Conservation (phyloP, 2,113 vertebrate species). For the Xerus inauris region DNA sequence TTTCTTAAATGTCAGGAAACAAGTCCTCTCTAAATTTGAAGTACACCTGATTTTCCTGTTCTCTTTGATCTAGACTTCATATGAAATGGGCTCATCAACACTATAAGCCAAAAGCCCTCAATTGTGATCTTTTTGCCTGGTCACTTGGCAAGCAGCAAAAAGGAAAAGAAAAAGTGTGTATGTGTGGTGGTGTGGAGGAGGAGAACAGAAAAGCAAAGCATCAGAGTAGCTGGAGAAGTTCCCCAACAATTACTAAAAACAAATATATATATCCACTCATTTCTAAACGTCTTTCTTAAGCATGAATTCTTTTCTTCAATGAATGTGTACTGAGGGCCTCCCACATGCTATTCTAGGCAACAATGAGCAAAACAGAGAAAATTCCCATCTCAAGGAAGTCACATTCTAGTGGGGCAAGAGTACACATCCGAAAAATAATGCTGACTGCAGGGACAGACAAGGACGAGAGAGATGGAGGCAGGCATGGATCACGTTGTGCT, state of each 20-base stretch:
- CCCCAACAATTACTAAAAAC: background rate
- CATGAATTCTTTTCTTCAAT: background rate
- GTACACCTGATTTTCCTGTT: background rate
- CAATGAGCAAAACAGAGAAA: background rate
- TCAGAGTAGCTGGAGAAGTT: background rate
- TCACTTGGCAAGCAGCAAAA: background rate
- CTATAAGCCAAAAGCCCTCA: background rate
- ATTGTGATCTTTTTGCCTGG: background rate
- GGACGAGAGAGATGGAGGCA: background rate
- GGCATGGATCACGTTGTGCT: fast-evolving
- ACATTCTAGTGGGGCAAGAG: background rate
- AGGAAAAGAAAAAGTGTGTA: too few species aligned
- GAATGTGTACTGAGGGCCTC: background rate
- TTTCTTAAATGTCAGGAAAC: background rate
- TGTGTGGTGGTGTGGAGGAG: background rate
- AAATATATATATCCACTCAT: background rate
- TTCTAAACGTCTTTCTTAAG: background rate
- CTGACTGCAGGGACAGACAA: background rate
- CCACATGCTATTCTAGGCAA: background rate
- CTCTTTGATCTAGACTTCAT: background rate
- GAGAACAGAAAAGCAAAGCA: background rate
- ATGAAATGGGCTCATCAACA: background rate
- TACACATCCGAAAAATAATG: background rate
- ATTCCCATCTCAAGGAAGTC: background rate
- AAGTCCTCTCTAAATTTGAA: background rate